A percentile compares a stretch with the other conserved stretches of the same genome.
phyloP scores from a whole-genome alignment of 2,113 vertebrate genomes.

The Oriolus oriolus region DNA sequence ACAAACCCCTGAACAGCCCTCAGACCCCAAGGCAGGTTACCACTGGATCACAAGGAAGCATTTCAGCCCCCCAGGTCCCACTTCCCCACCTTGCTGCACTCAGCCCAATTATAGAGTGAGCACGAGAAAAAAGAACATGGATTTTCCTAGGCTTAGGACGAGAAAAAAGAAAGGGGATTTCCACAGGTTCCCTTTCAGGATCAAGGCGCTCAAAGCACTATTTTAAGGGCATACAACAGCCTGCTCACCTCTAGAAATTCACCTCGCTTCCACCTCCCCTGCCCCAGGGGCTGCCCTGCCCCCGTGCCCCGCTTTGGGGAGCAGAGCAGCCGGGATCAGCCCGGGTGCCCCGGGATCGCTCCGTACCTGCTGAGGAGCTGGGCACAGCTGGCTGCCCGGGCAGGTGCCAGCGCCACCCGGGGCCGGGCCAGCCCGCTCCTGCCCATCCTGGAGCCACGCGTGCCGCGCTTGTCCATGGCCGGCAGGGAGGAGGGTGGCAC shows the following conservation, averaged over 20 bases:
- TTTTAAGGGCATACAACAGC: background rate
- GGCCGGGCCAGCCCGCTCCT: background rate
- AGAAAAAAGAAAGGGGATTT: no score
- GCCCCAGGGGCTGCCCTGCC: background rate
- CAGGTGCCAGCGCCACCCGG: background rate
- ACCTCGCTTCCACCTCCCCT: no score
- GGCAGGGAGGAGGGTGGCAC: rapidly evolving
- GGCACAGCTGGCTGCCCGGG: background rate
- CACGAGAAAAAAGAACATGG: rapidly evolving
- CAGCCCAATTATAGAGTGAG: rapidly evolving
- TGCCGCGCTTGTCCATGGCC: slow-evolving; percentile 10
- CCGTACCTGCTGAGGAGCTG: slow-evolving; percentile 63
- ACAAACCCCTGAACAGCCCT: background rate
- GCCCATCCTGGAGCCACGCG: background rate
- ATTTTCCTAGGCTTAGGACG: rapidly evolving
- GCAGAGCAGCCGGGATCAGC: rapidly evolving
- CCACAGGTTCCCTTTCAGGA: background rate
- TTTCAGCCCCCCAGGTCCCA: background rate
- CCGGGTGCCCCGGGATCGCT: rapidly evolving
- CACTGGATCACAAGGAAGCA: rapidly evolving
- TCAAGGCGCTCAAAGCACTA: background rate
- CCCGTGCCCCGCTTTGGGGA: rapidly evolving
- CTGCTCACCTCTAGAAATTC: background rate
- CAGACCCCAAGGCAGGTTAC: background rate
- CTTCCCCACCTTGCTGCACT: background rate